These are phyloP conservation scores for Drosophila orena DNA, from an alignment of 1,140 invertebrate genomes.

Conservation along the genomic window DNA sequence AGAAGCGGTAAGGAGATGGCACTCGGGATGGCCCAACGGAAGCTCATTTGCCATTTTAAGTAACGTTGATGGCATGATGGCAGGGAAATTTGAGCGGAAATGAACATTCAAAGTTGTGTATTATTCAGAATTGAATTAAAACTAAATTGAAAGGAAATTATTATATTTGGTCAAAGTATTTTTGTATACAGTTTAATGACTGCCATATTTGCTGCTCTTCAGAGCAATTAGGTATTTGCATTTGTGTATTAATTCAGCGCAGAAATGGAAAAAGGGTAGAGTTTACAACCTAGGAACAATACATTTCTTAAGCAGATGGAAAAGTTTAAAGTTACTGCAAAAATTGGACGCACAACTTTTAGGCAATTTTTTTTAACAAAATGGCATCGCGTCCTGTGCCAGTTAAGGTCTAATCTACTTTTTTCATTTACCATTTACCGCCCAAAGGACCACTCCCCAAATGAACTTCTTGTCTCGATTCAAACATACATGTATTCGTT, in stretches of 20 bases:
- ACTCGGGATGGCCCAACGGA: conserved; percentile 9
- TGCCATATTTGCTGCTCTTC: too few species aligned
- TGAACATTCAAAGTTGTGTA: conserved; percentile 30
- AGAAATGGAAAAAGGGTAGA: too few species aligned
- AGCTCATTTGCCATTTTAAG: conserved; percentile 48
- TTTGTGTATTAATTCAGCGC: too few species aligned
- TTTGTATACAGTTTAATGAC: too few species aligned
- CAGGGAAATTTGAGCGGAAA: conserved; percentile 24
- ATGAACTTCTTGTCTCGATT: conserved; percentile 40
- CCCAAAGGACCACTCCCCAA: conserved; percentile 28
- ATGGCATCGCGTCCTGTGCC: conserved; percentile 15
- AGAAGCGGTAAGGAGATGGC: neutral
- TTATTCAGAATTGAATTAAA: conserved; percentile 21
- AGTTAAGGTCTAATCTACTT: conserved; percentile 7
- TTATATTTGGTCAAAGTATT: neutral
- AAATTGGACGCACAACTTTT: conserved; percentile 3
- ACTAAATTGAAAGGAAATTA: neutral
- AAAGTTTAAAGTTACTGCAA: too few species aligned
- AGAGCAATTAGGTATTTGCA: too few species aligned
- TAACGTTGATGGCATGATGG: neutral
- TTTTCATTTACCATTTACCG: conserved; percentile 26
- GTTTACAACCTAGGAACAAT: too few species aligned
- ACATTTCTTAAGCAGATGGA: too few species aligned
- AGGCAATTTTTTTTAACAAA: conserved; percentile 36
- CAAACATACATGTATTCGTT: conserved; percentile 68